phyloP scores from a whole-genome alignment of 2,113 vertebrate species.

The Microcebus murinus region DNA sequence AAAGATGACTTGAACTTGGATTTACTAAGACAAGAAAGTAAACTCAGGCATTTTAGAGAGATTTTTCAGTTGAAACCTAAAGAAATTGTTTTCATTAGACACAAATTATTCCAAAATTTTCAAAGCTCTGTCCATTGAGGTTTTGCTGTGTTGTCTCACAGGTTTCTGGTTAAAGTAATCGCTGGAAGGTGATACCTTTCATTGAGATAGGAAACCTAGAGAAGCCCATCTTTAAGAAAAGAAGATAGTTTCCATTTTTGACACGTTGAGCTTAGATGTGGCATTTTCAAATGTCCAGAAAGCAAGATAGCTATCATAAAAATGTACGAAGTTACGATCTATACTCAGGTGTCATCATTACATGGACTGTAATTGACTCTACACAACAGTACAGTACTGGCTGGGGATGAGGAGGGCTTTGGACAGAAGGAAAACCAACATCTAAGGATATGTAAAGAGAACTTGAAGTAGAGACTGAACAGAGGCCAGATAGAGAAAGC shows the following conservation, averaged over 20 bases:
- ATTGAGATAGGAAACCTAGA: background rate
- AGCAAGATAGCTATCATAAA: background rate
- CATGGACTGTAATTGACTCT: background rate
- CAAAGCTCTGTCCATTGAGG: background rate
- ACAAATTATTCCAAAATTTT: background rate
- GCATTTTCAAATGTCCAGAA: background rate
- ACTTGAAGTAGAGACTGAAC: background rate
- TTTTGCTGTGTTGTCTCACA: background rate
- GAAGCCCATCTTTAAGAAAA: background rate
- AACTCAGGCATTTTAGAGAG: background rate
- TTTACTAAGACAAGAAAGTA: background rate
- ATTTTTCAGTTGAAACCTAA: background rate
- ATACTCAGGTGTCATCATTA: background rate
- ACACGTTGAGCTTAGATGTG: background rate
- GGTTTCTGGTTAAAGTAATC: background rate
- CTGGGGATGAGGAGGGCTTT: background rate
- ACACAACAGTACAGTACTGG: background rate
- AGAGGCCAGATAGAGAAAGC: background rate
- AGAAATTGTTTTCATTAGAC: slow-evolving; percentile 5
- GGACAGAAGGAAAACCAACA: background rate
- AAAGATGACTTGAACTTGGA: background rate
- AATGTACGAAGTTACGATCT: background rate
- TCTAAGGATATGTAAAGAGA: background rate
- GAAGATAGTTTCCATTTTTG: background rate
- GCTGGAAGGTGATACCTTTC: background rate